Conservation (phyloP, 2,888 invertebrate genomes). For the Sinelater perroti region DNA sequence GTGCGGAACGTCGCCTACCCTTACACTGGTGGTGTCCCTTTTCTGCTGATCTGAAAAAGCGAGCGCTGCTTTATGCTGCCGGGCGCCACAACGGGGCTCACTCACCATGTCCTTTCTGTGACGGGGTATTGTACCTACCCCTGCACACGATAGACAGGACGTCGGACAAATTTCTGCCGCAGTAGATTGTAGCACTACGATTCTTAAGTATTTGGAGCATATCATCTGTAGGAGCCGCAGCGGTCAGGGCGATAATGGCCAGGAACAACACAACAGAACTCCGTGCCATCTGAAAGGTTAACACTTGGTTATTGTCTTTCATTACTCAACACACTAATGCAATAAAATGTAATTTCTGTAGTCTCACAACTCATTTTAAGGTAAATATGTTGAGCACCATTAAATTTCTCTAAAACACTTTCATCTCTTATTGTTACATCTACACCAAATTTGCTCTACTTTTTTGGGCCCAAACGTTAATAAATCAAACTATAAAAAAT, state of each 20-base stretch:
- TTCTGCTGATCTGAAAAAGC: slow-evolving; percentile 37
- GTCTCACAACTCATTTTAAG: too few species aligned
- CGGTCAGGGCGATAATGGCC: slow-evolving; percentile 19
- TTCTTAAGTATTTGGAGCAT: slow-evolving; percentile 24
- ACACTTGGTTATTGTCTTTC: too few species aligned
- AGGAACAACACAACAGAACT: slow-evolving; percentile 18
- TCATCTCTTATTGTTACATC: too few species aligned
- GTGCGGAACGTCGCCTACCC: not conserved
- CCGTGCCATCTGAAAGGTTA: slow-evolving; percentile 35
- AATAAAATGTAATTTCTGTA: too few species aligned
- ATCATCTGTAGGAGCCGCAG: slow-evolving; percentile 29
- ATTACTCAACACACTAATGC: too few species aligned
- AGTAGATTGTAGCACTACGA: slow-evolving; percentile 22
- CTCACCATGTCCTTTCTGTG: slow-evolving; percentile 27
- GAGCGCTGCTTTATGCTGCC: not conserved
- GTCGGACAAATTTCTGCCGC: slow-evolving; percentile 31
- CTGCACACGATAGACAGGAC: slow-evolving; percentile 30
- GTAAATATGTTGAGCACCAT: too few species aligned
- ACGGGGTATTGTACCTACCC: slow-evolving; percentile 31
- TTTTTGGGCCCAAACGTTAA: too few species aligned
- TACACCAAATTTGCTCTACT: too few species aligned
- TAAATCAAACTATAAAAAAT: too few species aligned
- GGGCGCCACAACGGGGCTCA: not conserved
- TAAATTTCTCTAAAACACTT: too few species aligned
- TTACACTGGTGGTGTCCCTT: slow-evolving; percentile 6